Percentiles rank a stretch among this genome's conserved stretches.
These are phyloP conservation scores for Drosophila mimica DNA, from an alignment of 2,888 invertebrate genomes.

Conservation along the genomic window DNA sequence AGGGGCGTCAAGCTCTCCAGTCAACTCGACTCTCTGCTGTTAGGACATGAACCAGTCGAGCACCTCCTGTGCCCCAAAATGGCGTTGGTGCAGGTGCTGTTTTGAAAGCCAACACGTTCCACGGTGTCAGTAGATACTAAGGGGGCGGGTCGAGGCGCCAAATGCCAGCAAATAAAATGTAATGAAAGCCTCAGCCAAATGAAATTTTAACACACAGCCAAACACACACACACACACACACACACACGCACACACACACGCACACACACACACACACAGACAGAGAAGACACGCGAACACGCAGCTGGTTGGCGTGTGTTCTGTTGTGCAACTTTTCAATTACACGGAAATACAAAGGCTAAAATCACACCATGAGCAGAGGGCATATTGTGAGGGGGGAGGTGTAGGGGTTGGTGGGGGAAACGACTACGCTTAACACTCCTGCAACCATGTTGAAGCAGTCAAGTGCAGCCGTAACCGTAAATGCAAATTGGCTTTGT, in stretches of 20 bases:
- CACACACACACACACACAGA: not conserved
- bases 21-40: not conserved
- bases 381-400: not conserved
- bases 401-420: not conserved
- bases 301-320: slow-evolving; percentile 22
- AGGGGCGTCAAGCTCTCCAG: not conserved
- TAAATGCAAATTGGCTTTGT: slow-evolving; percentile 62
- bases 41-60: not conserved
- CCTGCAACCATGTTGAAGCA: slow-evolving; percentile 11
- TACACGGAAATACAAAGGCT: slow-evolving; percentile 54
- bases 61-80: slow-evolving; percentile 2
- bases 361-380: slow-evolving; percentile 53
- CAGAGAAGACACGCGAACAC: not conserved
- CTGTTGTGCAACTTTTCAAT: slow-evolving; percentile 65
- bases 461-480: slow-evolving; percentile 29
- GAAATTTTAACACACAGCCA: slow-evolving; percentile 55
- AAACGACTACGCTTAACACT: not conserved
- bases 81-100: slow-evolving; percentile 36
- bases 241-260: slow-evolving; percentile 5
- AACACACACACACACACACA: slow-evolving; percentile 23
- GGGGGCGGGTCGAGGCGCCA: slow-evolving; percentile 12
- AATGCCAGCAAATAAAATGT: slow-evolving; percentile 65
- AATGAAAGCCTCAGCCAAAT: slow-evolving; percentile 62
- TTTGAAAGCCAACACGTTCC: slow-evolving; percentile 25
- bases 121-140: not conserved